These are phyloP conservation scores for Erpobdella octoculata DNA, from an alignment of 2,888 invertebrate species.

Conservation along the genomic window DNA sequence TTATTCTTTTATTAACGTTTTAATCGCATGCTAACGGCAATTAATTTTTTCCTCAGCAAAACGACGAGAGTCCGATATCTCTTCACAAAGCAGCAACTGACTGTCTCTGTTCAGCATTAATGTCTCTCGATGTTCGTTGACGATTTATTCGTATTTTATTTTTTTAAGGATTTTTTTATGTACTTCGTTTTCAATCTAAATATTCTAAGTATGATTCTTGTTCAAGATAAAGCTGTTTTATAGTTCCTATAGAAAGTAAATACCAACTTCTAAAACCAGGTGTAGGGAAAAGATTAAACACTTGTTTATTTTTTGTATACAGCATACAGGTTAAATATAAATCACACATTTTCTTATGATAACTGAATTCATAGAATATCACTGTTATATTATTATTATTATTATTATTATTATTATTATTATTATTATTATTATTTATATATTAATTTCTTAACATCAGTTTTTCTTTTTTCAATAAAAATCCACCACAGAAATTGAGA, in stretches of 20 bases:
- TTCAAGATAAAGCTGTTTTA: neutral
- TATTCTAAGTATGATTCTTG: too few species aligned
- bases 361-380: too few species aligned
- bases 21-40: neutral
- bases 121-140: slow-evolving; percentile 64
- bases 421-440: too few species aligned
- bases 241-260: neutral
- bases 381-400: too few species aligned
- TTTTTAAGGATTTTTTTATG: too few species aligned
- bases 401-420: too few species aligned
- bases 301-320: neutral
- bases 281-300: neutral
- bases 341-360: too few species aligned
- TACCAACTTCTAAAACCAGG: neutral
- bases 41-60: slow-evolving; percentile 22
- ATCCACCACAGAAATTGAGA: neutral
- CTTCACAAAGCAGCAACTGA: slow-evolving; percentile 85
- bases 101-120: slow-evolving; percentile 75
- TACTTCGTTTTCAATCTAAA: too few species aligned
- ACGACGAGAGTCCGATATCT: slow-evolving; percentile 45
- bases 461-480: too few species aligned
- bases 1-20: too few species aligned
- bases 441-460: too few species aligned
- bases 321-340: neutral
- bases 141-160: neutral